These are phyloP conservation scores for Valencia hispanica DNA, from an alignment of 2,797 vertebrate genomes.

Conservation along the genomic window DNA sequence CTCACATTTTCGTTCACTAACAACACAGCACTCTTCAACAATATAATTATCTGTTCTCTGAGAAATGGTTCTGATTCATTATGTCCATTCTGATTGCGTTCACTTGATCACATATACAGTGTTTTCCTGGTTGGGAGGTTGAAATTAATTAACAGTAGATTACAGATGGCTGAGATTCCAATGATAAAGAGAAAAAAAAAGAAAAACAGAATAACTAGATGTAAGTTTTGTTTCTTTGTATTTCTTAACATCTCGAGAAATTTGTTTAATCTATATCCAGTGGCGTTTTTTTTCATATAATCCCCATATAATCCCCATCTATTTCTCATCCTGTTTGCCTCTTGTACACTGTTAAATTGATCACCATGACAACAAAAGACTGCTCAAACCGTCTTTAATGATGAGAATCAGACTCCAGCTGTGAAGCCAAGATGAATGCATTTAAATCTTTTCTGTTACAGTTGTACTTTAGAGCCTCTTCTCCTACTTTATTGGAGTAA, in stretches of 20 bases:
- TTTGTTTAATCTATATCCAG: neutral
- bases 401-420: neutral
- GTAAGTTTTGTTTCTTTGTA: neutral
- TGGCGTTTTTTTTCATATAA: conserved; percentile 6
- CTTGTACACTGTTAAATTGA: conserved; percentile 37
- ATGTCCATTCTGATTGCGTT: conserved; percentile 4
- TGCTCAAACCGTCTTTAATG: neutral
- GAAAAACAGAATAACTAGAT: no score
- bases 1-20: neutral
- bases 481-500: neutral
- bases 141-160: neutral
- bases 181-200: neutral
- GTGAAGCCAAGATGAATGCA: neutral
- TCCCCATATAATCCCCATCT: conserved; percentile 10
- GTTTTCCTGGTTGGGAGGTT: conserved; percentile 1
- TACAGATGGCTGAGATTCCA: neutral
- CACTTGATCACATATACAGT: conserved; percentile 9
- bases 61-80: conserved; percentile 8
- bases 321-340: conserved; percentile 20
- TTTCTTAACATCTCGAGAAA: neutral
- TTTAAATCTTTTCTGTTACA: neutral
- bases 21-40: neutral
- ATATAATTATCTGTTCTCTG: conserved; percentile 7
- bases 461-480: neutral
- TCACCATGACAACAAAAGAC: conserved; percentile 38